A percentile compares a stretch with the other conserved stretches of the same genome.
Conservation (phyloP, 2,113 vertebrate species). For the Maccullochella peelii region DNA sequence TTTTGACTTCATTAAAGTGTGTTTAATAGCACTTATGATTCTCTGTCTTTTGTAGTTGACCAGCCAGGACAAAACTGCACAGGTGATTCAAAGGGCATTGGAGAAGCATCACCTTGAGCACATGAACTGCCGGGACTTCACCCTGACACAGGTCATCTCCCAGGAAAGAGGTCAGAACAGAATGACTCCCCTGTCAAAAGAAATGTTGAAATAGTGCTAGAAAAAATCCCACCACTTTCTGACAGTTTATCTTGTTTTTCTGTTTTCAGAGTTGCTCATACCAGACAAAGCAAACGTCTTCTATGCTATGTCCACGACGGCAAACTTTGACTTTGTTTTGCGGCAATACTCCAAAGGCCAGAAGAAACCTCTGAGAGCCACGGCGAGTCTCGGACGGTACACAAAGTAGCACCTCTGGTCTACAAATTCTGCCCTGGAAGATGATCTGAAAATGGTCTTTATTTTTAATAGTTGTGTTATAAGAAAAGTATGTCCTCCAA, state of each 20-base stretch:
- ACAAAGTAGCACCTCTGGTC: slow-evolving; percentile 47
- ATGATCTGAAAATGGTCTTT: neutral
- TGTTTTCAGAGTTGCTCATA: slow-evolving; percentile 86
- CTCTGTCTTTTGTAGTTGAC: slow-evolving; percentile 82
- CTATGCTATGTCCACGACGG: slow-evolving; percentile 88
- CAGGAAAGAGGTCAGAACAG: slow-evolving; percentile 83
- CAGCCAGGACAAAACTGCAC: slow-evolving; percentile 89
- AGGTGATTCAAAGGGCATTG: slow-evolving; percentile 86
- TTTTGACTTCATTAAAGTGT: neutral
- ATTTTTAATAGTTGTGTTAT: slow-evolving; percentile 7
- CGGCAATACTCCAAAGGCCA: slow-evolving; percentile 68
- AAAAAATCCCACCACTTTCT: too few species aligned
- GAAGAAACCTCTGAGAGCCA: slow-evolving; percentile 67
- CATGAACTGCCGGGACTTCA: slow-evolving; percentile 81
- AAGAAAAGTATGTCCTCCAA: neutral
- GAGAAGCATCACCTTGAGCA: slow-evolving; percentile 87
- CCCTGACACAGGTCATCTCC: slow-evolving; percentile 86
- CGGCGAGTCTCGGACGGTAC: slow-evolving; percentile 59
- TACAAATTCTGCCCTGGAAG: neutral
- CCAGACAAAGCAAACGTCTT: slow-evolving; percentile 91
- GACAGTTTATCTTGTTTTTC: neutral
- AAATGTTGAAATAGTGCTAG: neutral
- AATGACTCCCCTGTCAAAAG: too few species aligned
- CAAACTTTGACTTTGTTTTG: slow-evolving; percentile 87
- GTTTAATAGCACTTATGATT: neutral